Base-by-base conservation (phyloP, 1,140 invertebrate species). In the Bombus sylvicola region DNA sequence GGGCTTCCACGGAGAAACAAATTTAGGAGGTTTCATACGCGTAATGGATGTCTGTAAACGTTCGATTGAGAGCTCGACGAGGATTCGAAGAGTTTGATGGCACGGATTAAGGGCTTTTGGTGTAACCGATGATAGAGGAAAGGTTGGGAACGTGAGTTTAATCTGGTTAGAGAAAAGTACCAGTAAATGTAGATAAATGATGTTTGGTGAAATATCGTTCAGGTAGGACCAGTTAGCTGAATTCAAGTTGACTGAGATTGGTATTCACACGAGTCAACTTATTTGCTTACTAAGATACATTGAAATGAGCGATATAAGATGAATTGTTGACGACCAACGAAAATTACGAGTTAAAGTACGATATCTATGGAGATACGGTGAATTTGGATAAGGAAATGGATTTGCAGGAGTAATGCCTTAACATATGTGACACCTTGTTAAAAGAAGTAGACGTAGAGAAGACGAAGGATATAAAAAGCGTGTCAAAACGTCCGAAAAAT, bases 1-100 rank as follows among this genome's bases (percentile, higher is more conserved):
- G 18, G 5, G 18, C 47, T 53, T 22, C 47, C 47, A 53, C 31
- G 28, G 83, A 83, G 74, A 43, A 83, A 78, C 76, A 39, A 64
- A 68, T 87, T 88, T 69, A 81, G 37, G 37, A 87, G 73, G 34
- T 85, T 88, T 88, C 85, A 91, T 89, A 87, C 87, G 62, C 53
- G 81, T 90, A 88, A 90, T 87, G 92, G 79, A 91, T 73, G 39
- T 18, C 10, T 6, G 68, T 10, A 2, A 15, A n/a, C 13, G 62
- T 62, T 86, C 79, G 41, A 59, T 75, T 34, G 6, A 18, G 41
- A 31, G 31, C 2, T 75, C 34, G 41, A 2, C n/a, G 53, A 28
- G 6, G 53, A 34, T 53, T 15, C 13, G 25, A 31, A 31, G 3
- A n/a, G 28, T 15, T 39, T 28, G 68, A 71, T 37, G 10, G 12